phyloP scores from a whole-genome alignment of 2,888 invertebrate species.

The Cheilosia impressa region DNA sequence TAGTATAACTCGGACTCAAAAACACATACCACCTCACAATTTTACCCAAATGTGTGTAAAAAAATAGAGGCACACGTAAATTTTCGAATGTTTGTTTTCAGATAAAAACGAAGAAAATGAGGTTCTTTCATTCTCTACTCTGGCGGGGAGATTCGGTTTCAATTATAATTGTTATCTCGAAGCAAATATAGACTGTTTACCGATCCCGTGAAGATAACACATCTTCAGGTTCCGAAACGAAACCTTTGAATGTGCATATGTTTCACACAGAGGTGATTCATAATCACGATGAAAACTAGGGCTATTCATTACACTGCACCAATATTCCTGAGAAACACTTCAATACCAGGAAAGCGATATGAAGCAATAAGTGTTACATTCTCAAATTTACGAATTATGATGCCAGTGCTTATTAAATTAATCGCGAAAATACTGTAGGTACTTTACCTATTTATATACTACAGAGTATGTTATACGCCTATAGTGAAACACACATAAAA shows the following conservation, averaged over 20 bases:
- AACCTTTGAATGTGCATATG: conserved; percentile 27
- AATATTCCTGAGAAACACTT: conserved; percentile 33
- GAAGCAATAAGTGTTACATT: background rate
- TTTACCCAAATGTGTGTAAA: background rate
- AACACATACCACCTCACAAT: conserved; percentile 10
- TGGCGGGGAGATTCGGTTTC: conserved; percentile 47
- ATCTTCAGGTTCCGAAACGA: conserved; percentile 58
- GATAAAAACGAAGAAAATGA: conserved; percentile 63
- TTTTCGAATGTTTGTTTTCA: conserved; percentile 54
- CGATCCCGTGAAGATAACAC: conserved; percentile 58
- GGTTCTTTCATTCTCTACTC: conserved; percentile 51
- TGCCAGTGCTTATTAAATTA: background rate
- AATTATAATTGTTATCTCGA: conserved; percentile 67
- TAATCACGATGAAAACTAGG: conserved; percentile 21
- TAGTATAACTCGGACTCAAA: conserved; percentile 13
- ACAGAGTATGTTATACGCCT: no score
- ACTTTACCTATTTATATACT: no score
- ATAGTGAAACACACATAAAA: no score
- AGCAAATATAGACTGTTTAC: conserved; percentile 64
- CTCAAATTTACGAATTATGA: background rate
- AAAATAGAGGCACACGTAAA: conserved; percentile 45
- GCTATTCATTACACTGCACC: conserved; percentile 40
- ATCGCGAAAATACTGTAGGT: no score
- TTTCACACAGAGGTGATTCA: conserved; percentile 54
- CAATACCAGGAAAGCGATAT: background rate